Evolutionary conservation across 2,888 invertebrate species (phyloP).

Genomic region (Caenorhabditis uteleia): DNA sequence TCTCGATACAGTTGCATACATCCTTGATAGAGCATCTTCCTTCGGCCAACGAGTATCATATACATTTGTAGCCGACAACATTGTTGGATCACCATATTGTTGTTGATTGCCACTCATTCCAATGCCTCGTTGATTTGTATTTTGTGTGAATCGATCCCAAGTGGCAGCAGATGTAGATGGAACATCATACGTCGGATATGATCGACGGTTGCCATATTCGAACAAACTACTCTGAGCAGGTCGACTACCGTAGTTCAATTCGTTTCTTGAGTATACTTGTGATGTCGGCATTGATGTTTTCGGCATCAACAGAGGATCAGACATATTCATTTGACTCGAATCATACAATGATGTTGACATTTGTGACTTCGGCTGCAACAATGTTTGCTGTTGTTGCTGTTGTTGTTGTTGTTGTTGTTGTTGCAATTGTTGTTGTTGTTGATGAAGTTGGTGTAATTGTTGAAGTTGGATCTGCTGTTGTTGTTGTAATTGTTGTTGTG

Average conservation of each 20-base stretch:
- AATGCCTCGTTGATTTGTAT: too few relatives aligned
- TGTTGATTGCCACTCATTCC: too few relatives aligned
- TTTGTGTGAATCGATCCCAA: conserved; percentile 2
- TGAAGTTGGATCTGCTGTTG: too few relatives aligned
- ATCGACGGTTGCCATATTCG: conserved; percentile 63
- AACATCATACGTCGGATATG: conserved; percentile 27
- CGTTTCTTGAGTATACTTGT: conserved; percentile 63
- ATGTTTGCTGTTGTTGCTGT: not conserved
- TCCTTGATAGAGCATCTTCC: conserved; percentile 50
- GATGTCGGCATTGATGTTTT: conserved; percentile 12
- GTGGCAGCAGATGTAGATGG: conserved; percentile 5
- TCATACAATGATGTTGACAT: not conserved
- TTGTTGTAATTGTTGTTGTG: too few relatives aligned
- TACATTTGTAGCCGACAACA: conserved; percentile 6
- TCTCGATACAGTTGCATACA: conserved; percentile 53
- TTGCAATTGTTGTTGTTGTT: too few relatives aligned
- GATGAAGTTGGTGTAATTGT: too few relatives aligned
- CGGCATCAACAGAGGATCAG: conserved; percentile 28
- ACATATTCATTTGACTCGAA: too few relatives aligned
- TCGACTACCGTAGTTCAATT: conserved; percentile 66
- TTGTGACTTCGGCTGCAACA: conserved; percentile 1
- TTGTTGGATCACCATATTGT: too few relatives aligned
- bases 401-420: conserved; percentile 10
- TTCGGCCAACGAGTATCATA: conserved; percentile 34
- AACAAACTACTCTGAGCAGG: conserved; percentile 53